Percentiles rank a stretch among this genome's conserved stretches.
Evolutionary conservation across 1,140 invertebrate species (phyloP).

Genomic region (Heliconius eleuchia): DNA sequence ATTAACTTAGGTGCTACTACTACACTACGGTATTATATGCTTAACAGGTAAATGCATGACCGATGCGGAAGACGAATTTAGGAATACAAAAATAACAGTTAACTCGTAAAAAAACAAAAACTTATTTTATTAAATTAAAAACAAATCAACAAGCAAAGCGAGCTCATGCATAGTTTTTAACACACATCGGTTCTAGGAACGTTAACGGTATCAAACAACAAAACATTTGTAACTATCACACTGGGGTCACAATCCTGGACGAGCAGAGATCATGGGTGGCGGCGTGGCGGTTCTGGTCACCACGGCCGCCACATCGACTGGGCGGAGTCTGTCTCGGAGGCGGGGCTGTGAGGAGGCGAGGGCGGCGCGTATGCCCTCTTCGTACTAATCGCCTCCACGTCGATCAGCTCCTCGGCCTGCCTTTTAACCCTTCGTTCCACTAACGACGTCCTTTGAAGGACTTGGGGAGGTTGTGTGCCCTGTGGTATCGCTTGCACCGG

Average conservation of each 20-base stretch:
- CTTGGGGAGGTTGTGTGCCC: conserved; percentile 64
- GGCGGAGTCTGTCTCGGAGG: conserved; percentile 79
- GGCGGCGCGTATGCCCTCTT: conserved; percentile 76
- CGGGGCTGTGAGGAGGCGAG: conserved; percentile 82
- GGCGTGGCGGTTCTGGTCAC: conserved; percentile 57
- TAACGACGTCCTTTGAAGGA: conserved; percentile 58
- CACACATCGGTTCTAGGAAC: conserved; percentile 73
- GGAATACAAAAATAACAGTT: conserved; percentile 71
- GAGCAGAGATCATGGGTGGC: conserved; percentile 36
- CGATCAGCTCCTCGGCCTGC: conserved; percentile 54
- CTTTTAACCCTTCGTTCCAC: conserved; percentile 64
- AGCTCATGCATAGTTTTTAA: conserved; percentile 59
- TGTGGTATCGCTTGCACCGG: conserved; percentile 79
- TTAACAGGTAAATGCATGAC: conserved; percentile 64
- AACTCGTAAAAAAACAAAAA: conserved; percentile 58
- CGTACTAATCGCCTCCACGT: conserved; percentile 57
- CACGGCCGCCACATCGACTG: conserved; percentile 79
- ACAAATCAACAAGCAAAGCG: conserved; percentile 77
- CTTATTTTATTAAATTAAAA: conserved; percentile 76
- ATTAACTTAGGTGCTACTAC: conserved; percentile 66
- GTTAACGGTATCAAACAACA: conserved; percentile 70
- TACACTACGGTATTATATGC: conserved; percentile 57
- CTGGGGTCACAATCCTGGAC: conserved; percentile 53
- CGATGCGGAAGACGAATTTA: conserved; percentile 71
- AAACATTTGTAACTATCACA: conserved; percentile 63